Conservation (phyloP, 1,140 invertebrate species). For the Kradibia gibbosae region DNA sequence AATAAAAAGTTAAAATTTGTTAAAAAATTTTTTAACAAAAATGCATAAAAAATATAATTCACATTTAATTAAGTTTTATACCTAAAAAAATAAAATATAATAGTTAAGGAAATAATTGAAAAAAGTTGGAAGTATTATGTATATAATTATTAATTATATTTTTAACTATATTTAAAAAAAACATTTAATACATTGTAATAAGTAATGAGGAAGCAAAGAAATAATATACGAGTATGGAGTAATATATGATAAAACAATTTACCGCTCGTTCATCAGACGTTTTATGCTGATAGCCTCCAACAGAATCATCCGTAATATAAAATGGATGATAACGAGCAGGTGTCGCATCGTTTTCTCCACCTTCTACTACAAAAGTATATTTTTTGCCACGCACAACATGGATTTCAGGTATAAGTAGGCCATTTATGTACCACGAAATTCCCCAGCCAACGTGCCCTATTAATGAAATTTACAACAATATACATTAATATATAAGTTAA, state of each 20-base stretch:
- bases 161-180: neutral
- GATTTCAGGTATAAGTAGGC: slow-evolving; percentile 92
- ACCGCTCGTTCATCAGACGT: slow-evolving; percentile 87
- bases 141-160: too few species aligned
- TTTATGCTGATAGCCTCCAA: slow-evolving; percentile 92
- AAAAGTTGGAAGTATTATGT: too few species aligned
- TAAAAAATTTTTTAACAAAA: too few species aligned
- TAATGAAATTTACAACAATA: too few species aligned
- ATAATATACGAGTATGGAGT: neutral
- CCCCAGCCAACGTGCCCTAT: slow-evolving; percentile 93
- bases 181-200: neutral
- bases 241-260: slow-evolving; percentile 50
- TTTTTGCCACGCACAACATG: slow-evolving; percentile 91
- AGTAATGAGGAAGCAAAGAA: neutral
- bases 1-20: too few species aligned
- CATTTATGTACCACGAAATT: slow-evolving; percentile 96
- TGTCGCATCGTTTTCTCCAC: slow-evolving; percentile 83
- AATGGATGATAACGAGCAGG: slow-evolving; percentile 94
- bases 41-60: too few species aligned
- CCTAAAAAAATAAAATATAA: too few species aligned
- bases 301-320: slow-evolving; percentile 94
- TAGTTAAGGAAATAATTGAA: too few species aligned
- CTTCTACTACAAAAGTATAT: slow-evolving; percentile 93
- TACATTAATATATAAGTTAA: too few species aligned
- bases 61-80: too few species aligned